phyloP scores from a whole-genome alignment of 2,888 invertebrate species.

The Nycteola revayana region DNA sequence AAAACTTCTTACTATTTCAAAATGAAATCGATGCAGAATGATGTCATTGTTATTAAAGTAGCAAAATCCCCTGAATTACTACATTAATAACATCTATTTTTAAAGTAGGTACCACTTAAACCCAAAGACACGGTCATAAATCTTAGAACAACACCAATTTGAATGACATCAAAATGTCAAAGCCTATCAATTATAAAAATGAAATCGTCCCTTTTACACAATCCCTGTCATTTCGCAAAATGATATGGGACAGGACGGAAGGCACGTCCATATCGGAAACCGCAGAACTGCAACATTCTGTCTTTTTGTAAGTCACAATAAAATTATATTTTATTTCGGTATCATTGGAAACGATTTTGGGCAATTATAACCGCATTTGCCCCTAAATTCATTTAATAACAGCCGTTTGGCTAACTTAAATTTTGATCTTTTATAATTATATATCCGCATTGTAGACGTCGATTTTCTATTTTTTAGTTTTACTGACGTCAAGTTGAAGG shows the following conservation, averaged over 20 bases:
- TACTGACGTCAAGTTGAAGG: constrained; percentile 43
- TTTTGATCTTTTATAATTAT: constrained; percentile 78
- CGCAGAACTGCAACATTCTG: constrained; percentile 46
- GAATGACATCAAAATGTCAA: constrained; percentile 51
- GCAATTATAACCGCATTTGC: constrained; percentile 79
- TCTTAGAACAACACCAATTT: constrained; percentile 42
- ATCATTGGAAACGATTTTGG: constrained; percentile 57
- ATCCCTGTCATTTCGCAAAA: constrained; percentile 46
- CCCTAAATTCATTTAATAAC: constrained; percentile 72
- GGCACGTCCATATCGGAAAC: constrained; percentile 56
- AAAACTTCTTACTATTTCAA: no score
- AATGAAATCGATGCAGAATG: no score
- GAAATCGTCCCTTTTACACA: constrained; percentile 51
- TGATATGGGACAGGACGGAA: constrained; percentile 53
- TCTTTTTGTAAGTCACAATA: constrained; percentile 44
- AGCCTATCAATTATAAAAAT: constrained; percentile 56
- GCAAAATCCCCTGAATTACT: no score
- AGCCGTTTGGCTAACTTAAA: constrained; percentile 54
- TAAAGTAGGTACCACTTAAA: no score
- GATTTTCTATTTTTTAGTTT: constrained; percentile 62
- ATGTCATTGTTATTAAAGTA: no score
- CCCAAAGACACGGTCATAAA: constrained; percentile 38
- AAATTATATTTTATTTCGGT: constrained; percentile 55
- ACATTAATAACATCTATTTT: no score
- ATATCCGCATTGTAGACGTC: constrained; percentile 57